A percentile compares a stretch with the other conserved stretches of the same genome.
phyloP scores from a whole-genome alignment of 2,113 vertebrate genomes.

The Eudyptes chrysolophus region DNA sequence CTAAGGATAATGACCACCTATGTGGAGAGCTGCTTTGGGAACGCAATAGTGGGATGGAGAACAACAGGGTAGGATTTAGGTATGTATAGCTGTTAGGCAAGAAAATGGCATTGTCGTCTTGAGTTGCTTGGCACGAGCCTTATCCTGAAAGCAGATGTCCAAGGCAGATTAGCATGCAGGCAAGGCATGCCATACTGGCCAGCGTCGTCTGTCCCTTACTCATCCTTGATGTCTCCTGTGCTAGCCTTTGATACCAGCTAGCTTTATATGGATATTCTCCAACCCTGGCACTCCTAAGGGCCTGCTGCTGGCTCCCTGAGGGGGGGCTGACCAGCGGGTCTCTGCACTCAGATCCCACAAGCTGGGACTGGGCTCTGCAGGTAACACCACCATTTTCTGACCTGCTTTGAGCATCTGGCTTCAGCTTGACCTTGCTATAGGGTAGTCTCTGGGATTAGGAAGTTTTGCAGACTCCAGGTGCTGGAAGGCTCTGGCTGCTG shows the following conservation, averaged over 20 bases:
- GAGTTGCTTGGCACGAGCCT: background rate
- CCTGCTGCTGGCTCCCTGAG: background rate
- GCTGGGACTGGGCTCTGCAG: background rate
- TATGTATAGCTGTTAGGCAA: background rate
- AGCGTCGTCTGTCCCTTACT: accelerated
- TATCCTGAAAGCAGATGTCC: background rate
- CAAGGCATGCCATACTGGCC: background rate
- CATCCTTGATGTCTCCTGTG: background rate
- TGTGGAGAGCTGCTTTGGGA: background rate
- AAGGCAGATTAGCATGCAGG: background rate
- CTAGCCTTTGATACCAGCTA: background rate
- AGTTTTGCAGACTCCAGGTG: background rate
- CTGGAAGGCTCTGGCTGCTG: background rate
- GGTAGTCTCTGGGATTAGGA: background rate
- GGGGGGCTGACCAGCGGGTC: background rate
- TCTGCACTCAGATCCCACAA: background rate
- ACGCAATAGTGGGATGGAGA: background rate
- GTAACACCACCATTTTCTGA: background rate
- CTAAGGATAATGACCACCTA: background rate
- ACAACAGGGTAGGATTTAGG: background rate
- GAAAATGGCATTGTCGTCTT: background rate
- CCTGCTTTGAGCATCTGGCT: background rate
- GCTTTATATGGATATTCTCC: background rate
- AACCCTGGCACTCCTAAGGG: background rate
- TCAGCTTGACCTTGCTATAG: background rate